A percentile compares a stretch with the other conserved stretches of the same genome.
Conservation (phyloP, 2,888 invertebrate genomes). For the Hemistola chrysoprasaria region DNA sequence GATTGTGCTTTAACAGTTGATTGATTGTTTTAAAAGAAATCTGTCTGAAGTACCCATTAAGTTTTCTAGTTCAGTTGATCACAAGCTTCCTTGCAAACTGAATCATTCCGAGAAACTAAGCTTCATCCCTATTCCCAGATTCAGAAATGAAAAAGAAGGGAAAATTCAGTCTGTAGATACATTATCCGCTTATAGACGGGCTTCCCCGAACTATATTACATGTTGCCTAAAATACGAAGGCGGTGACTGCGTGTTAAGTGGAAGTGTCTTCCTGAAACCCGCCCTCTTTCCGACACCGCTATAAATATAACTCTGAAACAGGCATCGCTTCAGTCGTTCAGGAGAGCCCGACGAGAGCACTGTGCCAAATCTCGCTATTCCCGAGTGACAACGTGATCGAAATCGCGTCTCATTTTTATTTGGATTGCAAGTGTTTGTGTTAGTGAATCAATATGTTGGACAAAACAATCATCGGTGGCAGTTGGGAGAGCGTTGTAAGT, state of each 20-base stretch:
- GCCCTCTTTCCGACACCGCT: constrained; percentile 59
- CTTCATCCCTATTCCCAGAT: constrained; percentile 30
- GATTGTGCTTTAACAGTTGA: not conserved
- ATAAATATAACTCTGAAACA: constrained; percentile 73
- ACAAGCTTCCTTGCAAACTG: constrained; percentile 23
- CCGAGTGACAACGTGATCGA: constrained; percentile 64
- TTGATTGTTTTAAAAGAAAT: too few relatives aligned
- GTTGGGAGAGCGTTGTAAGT: constrained; percentile 80
- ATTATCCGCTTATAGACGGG: constrained; percentile 56
- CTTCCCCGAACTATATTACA: constrained; percentile 73
- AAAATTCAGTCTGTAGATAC: constrained; percentile 31
- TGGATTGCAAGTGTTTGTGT: constrained; percentile 39
- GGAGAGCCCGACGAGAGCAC: constrained; percentile 63
- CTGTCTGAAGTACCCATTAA: too few relatives aligned
- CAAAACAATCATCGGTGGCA: constrained; percentile 69
- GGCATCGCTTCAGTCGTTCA: constrained; percentile 69
- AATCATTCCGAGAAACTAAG: constrained; percentile 20
- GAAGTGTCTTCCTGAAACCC: constrained; percentile 71
- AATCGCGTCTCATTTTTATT: constrained; percentile 41
- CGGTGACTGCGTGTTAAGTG: constrained; percentile 69
- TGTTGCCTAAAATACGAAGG: constrained; percentile 56
- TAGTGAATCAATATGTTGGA: constrained; percentile 62
- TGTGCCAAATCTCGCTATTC: constrained; percentile 63
- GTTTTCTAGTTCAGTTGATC: constrained; percentile 2
- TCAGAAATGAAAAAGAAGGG: constrained; percentile 39